Base-by-base conservation (phyloP, 2,797 vertebrate genomes). In the Xyrichtys novacula region DNA sequence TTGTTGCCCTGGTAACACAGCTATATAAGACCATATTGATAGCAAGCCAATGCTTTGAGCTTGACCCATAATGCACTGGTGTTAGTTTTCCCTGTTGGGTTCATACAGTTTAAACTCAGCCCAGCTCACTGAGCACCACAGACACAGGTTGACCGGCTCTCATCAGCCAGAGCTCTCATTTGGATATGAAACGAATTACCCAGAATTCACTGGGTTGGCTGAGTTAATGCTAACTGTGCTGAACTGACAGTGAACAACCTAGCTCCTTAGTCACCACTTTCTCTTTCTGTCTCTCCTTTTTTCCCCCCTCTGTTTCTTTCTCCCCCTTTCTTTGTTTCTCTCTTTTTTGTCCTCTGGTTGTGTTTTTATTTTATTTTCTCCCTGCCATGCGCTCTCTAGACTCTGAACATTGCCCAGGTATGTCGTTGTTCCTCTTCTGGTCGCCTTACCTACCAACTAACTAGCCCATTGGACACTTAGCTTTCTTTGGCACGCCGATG, bases 341-440 rank as follows among this genome's bases (percentile, higher is more conserved):
- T 90, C 80, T 90, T 78, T 86, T 83, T 89, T 90, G 85, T 91
- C 84, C 82, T 85, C 83, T 88, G 96, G 96, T 96, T 96, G 95
- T 97, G 94, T 96, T 95, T 94, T 96, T 95, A n/a, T n/a, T n/a
- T n/a, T n/a, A n/a, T 94, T 96, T 92, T 91, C 74, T 88, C 78
- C 87, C 85, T 96, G 95, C 97, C 96, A 97, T 97, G 96, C 96
- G 94, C 96, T 98, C 97, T 98, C 96, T 98, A 99, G 98, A 99
- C 98, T 97, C 96, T 99, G 98, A 99, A 99, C 97, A 98, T 99
- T 99, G 96, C 97, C 95, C 98, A 99, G 98, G 97, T 99, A 99
- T 98, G 98, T 99, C 94, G 95, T 96, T 96, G 96, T 96, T 96
- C 96, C 96, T 98, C 95, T 95, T 98, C 96, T 94, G 96, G 98